Conservation (phyloP, 2,797 vertebrate genomes). For the Nannoperca obscura region DNA sequence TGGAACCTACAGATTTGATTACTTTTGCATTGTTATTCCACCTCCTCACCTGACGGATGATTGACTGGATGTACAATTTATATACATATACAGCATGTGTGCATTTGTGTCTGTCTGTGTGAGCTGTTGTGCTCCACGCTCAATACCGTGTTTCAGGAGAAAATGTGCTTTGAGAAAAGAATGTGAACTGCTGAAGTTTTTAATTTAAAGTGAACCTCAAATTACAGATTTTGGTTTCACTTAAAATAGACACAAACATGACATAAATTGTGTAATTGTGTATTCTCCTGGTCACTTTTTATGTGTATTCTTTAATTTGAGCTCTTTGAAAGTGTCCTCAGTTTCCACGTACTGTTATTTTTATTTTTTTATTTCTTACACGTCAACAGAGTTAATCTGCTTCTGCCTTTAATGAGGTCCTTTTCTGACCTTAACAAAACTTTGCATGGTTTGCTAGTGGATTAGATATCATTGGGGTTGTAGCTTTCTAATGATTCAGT, state of each 20-base stretch:
- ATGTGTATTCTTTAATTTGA: not conserved
- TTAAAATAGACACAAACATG: not conserved
- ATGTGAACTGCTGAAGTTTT: not conserved
- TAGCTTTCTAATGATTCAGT: conserved; percentile 35
- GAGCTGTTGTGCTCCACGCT: not conserved
- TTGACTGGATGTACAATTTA: not conserved
- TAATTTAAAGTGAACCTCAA: not conserved
- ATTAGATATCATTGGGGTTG: conserved; percentile 40
- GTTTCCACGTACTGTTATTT: too few species aligned
- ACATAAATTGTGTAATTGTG: not conserved
- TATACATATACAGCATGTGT: not conserved
- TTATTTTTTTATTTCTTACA: too few species aligned
- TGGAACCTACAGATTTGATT: conserved; percentile 1
- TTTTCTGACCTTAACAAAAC: conserved; percentile 33
- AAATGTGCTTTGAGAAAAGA: not conserved
- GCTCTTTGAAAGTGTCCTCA: not conserved
- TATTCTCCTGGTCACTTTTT: not conserved
- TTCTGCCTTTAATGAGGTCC: conserved; percentile 18
- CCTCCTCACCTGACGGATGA: conserved; percentile 17
- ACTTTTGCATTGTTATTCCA: conserved; percentile 1
- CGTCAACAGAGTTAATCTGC: not conserved
- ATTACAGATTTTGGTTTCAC: not conserved
- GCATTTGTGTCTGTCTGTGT: not conserved
- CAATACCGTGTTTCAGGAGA: not conserved
- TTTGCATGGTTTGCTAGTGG: conserved; percentile 12